Conservation (phyloP, 2,888 invertebrate species). For the Diarsia mendica region DNA sequence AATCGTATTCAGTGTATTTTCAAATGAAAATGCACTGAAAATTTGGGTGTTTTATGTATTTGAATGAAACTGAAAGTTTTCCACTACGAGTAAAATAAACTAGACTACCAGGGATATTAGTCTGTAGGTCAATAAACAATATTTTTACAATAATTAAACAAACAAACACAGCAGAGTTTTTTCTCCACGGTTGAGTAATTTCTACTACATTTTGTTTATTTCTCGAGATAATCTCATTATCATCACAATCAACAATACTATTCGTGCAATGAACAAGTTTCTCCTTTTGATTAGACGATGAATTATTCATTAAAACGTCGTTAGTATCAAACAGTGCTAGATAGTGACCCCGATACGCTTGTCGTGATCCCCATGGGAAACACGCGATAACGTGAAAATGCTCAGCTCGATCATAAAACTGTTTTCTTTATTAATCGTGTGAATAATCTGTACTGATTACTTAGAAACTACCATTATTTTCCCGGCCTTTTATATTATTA, state of each 20-base stretch:
- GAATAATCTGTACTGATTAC: not conserved
- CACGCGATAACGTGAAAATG: slow-evolving; percentile 34
- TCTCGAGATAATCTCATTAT: slow-evolving; percentile 17
- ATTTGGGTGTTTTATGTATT: no score
- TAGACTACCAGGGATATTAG: not conserved
- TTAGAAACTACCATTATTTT: no score
- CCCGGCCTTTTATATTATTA: no score
- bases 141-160: not conserved
- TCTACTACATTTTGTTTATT: slow-evolving; percentile 14
- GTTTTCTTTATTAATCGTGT: slow-evolving; percentile 1
- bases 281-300: slow-evolving; percentile 21
- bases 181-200: not conserved
- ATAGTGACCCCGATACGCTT: slow-evolving; percentile 25
- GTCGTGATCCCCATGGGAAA: slow-evolving; percentile 13
- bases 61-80: no score
- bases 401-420: not conserved
- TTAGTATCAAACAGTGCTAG: slow-evolving; percentile 20
- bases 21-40: not conserved
- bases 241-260: not conserved
- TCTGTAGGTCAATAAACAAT: not conserved
- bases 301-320: slow-evolving; percentile 35
- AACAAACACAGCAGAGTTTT: slow-evolving; percentile 1
- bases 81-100: not conserved
- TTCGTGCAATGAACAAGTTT: slow-evolving; percentile 34
- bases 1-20: no score